These are phyloP conservation scores for Dermochelys coriacea DNA, from an alignment of 2,797 vertebrate genomes.

Conservation along the genomic window DNA sequence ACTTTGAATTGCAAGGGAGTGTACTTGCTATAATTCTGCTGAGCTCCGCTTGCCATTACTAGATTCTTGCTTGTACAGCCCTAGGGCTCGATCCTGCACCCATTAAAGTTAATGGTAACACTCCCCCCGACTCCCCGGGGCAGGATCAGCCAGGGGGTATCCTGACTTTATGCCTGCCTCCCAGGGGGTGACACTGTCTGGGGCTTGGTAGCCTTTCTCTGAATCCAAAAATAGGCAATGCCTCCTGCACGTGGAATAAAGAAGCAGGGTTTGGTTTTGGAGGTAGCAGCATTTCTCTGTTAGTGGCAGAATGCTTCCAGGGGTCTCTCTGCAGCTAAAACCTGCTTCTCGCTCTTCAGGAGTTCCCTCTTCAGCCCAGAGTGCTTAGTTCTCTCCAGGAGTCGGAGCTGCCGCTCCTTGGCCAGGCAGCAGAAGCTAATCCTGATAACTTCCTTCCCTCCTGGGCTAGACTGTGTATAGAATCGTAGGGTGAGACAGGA, in stretches of 20 bases:
- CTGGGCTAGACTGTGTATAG: neutral
- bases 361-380: neutral
- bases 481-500: neutral
- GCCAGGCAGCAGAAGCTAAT: neutral
- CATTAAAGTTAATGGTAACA: neutral
- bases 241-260: rapidly evolving
- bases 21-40: neutral
- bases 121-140: neutral
- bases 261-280: neutral
- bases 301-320: neutral
- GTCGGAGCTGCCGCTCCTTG: neutral
- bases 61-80: neutral
- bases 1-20: neutral
- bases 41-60: neutral
- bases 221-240: neutral
- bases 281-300: neutral
- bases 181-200: neutral
- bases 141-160: neutral
- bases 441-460: neutral
- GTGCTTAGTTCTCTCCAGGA: neutral
- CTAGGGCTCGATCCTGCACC: neutral
- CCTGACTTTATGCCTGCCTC: neutral
- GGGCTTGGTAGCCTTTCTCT: neutral
- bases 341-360: neutral
- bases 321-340: neutral